Percentiles rank a stretch among this genome's conserved stretches.
Conservation (phyloP, 2,113 vertebrate genomes). For the Pedionomus torquatus region DNA sequence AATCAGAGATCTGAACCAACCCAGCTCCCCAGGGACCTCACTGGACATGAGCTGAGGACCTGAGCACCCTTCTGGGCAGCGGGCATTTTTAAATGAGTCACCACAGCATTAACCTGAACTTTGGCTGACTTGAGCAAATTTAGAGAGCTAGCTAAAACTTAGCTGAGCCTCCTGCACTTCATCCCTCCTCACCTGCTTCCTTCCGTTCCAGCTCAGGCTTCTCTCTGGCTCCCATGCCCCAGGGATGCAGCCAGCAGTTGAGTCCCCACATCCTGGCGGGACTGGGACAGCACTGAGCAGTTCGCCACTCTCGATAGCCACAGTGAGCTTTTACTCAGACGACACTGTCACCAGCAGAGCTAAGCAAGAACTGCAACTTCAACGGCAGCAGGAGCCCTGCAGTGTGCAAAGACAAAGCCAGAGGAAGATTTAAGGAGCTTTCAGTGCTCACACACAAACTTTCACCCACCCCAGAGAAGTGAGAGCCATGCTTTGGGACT, state of each 20-base stretch:
- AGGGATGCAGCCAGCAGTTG: background rate
- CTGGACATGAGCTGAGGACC: background rate
- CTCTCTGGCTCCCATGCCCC: background rate
- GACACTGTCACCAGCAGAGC: conserved; percentile 57
- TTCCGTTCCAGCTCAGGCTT: background rate
- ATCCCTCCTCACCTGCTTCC: background rate
- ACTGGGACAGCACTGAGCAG: rapidly evolving
- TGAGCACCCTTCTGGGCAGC: background rate
- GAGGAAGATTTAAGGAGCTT: background rate
- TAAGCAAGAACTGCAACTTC: conserved; percentile 4
- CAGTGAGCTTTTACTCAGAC: background rate
- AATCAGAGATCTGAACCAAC: background rate
- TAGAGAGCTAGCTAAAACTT: background rate
- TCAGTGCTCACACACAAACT: background rate
- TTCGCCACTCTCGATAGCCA: rapidly evolving
- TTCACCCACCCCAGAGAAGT: background rate
- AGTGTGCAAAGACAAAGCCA: rapidly evolving
- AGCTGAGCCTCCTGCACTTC: background rate
- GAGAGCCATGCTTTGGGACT: rapidly evolving
- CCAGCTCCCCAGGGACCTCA: background rate
- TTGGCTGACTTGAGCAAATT: background rate
- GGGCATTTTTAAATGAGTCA: background rate
- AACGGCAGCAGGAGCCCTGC: background rate
- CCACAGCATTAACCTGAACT: background rate
- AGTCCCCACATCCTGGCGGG: rapidly evolving